These are phyloP conservation scores for Chloroceryle inda DNA, from an alignment of 2,797 vertebrate species.

Conservation along the genomic window DNA sequence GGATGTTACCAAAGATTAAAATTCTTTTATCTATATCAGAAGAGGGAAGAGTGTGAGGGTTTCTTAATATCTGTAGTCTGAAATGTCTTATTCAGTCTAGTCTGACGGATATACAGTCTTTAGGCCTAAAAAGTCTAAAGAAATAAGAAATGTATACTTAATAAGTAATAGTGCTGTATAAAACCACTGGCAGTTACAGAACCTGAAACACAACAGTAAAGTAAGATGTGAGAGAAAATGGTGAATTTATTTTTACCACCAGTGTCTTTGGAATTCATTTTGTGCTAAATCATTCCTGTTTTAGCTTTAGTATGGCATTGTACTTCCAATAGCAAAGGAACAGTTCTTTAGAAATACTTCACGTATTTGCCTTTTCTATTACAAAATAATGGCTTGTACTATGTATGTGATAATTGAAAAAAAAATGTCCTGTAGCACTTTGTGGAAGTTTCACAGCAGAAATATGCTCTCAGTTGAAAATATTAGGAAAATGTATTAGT, in stretches of 20 bases:
- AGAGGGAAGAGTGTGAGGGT: neutral
- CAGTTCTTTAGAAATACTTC: neutral
- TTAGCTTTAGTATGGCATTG: neutral
- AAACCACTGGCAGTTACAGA: neutral
- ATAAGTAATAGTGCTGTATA: neutral
- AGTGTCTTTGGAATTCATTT: neutral
- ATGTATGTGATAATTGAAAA: neutral
- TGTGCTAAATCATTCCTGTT: neutral
- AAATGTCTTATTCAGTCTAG: neutral
- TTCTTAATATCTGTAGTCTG: neutral
- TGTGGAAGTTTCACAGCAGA: neutral
- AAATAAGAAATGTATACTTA: neutral
- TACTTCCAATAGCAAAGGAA: neutral
- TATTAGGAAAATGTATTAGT: neutral
- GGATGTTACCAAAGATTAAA: rapidly evolving
- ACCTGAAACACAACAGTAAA: neutral
- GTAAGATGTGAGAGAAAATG: neutral
- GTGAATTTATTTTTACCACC: neutral
- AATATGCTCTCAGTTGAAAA: neutral
- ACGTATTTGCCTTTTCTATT: neutral
- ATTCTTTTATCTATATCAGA: neutral
- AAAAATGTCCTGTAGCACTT: neutral
- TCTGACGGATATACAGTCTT: neutral
- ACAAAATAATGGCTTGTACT: neutral
- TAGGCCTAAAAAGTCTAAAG: neutral